Conservation (phyloP, 2,888 invertebrate species). For the Andrena bucephala region DNA sequence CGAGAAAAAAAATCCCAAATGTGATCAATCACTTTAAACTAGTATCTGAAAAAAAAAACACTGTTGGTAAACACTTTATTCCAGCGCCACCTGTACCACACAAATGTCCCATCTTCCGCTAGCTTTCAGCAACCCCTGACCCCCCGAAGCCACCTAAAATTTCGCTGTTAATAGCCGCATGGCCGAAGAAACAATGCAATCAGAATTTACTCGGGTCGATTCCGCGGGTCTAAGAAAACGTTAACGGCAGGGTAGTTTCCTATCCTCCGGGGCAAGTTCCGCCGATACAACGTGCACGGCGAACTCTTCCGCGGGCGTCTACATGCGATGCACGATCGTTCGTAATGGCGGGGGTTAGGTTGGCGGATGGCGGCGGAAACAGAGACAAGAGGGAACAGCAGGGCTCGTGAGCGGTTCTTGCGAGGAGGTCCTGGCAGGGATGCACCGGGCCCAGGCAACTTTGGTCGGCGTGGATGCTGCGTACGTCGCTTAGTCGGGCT, state of each 20-base stretch:
- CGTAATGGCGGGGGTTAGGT: slow-evolving; percentile 58
- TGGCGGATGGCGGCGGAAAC: slow-evolving; percentile 39
- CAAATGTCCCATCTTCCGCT: neutral
- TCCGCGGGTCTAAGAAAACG: slow-evolving; percentile 17
- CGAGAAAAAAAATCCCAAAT: too few relatives aligned
- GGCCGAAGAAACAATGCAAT: slow-evolving; percentile 17
- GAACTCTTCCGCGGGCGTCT: slow-evolving; percentile 46
- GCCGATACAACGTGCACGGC: slow-evolving; percentile 37
- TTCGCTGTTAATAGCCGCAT: slow-evolving; percentile 21
- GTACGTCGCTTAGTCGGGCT: slow-evolving; percentile 70
- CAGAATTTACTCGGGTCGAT: slow-evolving; percentile 41
- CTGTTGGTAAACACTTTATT: too few relatives aligned
- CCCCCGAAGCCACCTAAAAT: neutral
- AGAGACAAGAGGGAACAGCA: slow-evolving; percentile 28
- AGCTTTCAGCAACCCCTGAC: slow-evolving; percentile 9
- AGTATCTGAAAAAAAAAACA: too few relatives aligned
- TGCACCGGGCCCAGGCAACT: slow-evolving; percentile 63
- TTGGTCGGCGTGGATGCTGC: slow-evolving; percentile 50
- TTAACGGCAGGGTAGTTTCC: slow-evolving; percentile 40
- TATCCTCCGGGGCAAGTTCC: slow-evolving; percentile 24
- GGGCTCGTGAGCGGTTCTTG: slow-evolving; percentile 2
- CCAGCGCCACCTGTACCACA: too few relatives aligned
- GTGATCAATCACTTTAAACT: too few relatives aligned
- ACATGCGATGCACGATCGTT: slow-evolving; percentile 68
- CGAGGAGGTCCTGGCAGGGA: slow-evolving; percentile 38